phyloP scores from a whole-genome alignment of 1,140 invertebrate genomes.

The Drosophila lacteicornis region DNA sequence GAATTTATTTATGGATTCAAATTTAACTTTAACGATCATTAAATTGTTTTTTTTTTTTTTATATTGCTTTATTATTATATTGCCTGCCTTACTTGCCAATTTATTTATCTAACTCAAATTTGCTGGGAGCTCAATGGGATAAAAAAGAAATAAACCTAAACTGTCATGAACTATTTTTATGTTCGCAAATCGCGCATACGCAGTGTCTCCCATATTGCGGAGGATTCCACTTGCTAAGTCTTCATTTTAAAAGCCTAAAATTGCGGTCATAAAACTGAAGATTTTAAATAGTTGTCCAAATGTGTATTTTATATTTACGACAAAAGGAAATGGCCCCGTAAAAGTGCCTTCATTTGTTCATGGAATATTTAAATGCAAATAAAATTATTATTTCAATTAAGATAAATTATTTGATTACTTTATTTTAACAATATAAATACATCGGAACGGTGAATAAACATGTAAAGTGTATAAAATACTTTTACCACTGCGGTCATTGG shows the following conservation, averaged over 20 bases:
- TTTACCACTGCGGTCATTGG: background rate
- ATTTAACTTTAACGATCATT: background rate
- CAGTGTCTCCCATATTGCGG: too few species aligned
- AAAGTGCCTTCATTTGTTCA: too few species aligned
- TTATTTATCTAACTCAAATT: background rate
- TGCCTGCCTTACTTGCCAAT: background rate
- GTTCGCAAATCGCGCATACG: slow-evolving; percentile 8
- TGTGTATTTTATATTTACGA: background rate
- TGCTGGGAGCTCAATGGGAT: background rate
- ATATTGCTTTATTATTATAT: background rate
- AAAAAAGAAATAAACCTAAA: slow-evolving; percentile 5
- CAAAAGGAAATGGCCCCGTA: background rate
- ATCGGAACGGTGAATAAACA: background rate
- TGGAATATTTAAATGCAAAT: too few species aligned
- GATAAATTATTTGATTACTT: background rate
- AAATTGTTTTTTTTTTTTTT: too few species aligned
- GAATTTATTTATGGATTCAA: too few species aligned
- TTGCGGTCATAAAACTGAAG: background rate
- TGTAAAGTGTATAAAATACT: background rate
- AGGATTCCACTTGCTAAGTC: background rate
- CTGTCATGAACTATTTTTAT: slow-evolving; percentile 28
- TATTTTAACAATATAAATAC: background rate
- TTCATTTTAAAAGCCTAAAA: background rate
- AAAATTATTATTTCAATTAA: background rate
- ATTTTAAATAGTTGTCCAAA: background rate